Evolutionary conservation across 2,797 vertebrate genomes (phyloP), one percentile per base, ranked within the genome.

Genomic region (Cyclopterus lumpus): DNA sequence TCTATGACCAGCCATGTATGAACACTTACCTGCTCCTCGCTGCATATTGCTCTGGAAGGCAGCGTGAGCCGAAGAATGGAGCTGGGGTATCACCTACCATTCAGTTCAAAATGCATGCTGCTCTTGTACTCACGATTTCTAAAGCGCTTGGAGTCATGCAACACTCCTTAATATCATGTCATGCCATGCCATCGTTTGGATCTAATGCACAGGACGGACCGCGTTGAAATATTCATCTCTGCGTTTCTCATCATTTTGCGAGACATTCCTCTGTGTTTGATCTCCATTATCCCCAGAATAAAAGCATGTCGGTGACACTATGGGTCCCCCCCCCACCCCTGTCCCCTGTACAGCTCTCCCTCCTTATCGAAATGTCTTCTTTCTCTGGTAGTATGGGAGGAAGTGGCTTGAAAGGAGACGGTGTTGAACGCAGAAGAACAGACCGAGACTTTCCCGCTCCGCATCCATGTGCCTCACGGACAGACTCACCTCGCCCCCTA

Each of bases 181-280:
- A 61, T 64, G 79, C 73, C 73, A 57, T 61, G 53, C 40, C 65
- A 58, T 61, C 70, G 38, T 38, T 69, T 73, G 57, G 34, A 7
- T 73, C 54, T 11, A 66, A 69, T 65, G 58, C 66, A 75, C 70
- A 67, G 55, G 32, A 7, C 12, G 55, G 32, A 7, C 12, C 38
- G 18, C 0, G 16, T 28, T 89, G 16, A 79, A 87, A 84, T 83
- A 88, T 86, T 89, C 24, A 88, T 82, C 48, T 8, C 16, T 71
- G 71, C 63, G 4, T 69, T 75, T 83, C 71, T 59, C 24, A 28
- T 72, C 28, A 40, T 72, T 90, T 79, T 81, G 55, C 20, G 58
- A 26, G 68, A 75, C 73, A 81, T 71, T 73, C 53, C 60, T 61
- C 74, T 73, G 55, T 73, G 59, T 84, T 85, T 78, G 24, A 69